Percentiles rank a stretch among this genome's conserved stretches.
Evolutionary conservation across 2,797 vertebrate genomes (phyloP).

Genomic region (Rallus crepitans): DNA sequence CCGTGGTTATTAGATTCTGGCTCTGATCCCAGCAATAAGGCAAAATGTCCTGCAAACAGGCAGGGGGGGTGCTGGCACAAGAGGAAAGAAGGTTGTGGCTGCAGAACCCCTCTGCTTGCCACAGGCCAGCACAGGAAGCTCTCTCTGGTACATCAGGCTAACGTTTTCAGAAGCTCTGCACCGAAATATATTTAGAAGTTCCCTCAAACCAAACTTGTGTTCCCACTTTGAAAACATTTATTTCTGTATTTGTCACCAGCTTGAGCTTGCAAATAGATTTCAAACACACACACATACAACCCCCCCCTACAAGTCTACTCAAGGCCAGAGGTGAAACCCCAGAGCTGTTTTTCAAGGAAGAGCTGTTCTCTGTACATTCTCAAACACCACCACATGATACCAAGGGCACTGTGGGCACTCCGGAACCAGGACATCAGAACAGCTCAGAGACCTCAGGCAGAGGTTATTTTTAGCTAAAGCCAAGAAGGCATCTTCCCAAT

Average conservation of each 20-base stretch:
- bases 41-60: not conserved
- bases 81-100: not conserved
- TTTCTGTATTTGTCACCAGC: not conserved
- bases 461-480: not conserved
- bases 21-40: not conserved
- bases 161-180: not conserved
- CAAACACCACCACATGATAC: not conserved
- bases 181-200: not conserved
- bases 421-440: not conserved
- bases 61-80: fast-evolving
- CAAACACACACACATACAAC: not conserved
- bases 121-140: fast-evolving
- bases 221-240: not conserved
- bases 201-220: not conserved
- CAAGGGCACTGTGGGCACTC: not conserved
- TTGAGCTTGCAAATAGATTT: not conserved
- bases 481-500: not conserved
- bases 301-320: not conserved
- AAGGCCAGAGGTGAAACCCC: not conserved
- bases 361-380: not conserved
- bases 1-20: not conserved
- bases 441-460: not conserved
- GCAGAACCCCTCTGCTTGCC: not conserved
- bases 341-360: not conserved
- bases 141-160: not conserved